A percentile compares a stretch with the other conserved stretches of the same genome.
Conservation (phyloP, 2,888 invertebrate genomes). For the Pterostichus niger region DNA sequence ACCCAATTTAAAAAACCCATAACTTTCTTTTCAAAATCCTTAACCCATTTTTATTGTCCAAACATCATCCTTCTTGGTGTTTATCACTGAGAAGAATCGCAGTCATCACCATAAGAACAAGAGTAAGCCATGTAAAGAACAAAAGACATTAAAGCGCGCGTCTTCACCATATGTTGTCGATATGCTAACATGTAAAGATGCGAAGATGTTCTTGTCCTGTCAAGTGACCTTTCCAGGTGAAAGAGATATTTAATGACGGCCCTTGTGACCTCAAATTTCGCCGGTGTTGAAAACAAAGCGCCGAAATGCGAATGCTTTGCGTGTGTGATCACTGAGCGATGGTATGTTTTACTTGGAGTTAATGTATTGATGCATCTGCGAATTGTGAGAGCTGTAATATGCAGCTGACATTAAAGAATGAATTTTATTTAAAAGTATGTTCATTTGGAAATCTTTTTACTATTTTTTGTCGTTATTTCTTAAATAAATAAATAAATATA, state of each 20-base stretch:
- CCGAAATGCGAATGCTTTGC: slow-evolving; percentile 3
- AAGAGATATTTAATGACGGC: slow-evolving; percentile 58
- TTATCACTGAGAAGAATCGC: background rate
- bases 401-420: background rate
- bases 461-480: no score
- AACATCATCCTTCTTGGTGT: background rate
- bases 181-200: slow-evolving; percentile 15
- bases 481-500: no score
- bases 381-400: background rate
- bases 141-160: background rate
- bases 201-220: background rate
- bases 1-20: background rate
- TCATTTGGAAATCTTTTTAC: no score
- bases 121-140: background rate
- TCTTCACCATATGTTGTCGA: slow-evolving; percentile 5
- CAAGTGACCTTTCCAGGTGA: slow-evolving; percentile 59
- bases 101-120: background rate
- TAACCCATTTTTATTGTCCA: slow-evolving; percentile 28
- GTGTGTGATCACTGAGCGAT: background rate
- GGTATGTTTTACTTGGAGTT: background rate
- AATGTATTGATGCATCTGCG: background rate
- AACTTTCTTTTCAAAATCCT: slow-evolving; percentile 2
- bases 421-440: no score
- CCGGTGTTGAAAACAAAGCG: slow-evolving; percentile 41
- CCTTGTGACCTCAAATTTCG: slow-evolving; percentile 60